These are phyloP conservation scores for Formica selysi DNA, from an alignment of 1,140 invertebrate genomes.

Conservation along the genomic window DNA sequence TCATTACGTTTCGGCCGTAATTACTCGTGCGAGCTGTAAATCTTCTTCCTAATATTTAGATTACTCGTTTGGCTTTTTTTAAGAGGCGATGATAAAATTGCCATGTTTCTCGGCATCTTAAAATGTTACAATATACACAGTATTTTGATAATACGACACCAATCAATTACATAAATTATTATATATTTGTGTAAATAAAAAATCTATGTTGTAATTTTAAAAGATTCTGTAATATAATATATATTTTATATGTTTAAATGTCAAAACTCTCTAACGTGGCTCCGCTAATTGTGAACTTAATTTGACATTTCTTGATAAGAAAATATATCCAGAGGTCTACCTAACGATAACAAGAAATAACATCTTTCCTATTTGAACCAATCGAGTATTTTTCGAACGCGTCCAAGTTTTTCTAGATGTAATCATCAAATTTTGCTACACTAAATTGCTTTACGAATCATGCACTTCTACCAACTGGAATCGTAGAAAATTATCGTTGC, in stretches of 20 bases:
- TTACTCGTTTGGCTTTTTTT: neutral
- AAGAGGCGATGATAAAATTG: too few species aligned
- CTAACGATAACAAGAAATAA: conserved; percentile 67
- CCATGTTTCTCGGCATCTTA: too few species aligned
- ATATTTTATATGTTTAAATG: too few species aligned
- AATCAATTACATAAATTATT: too few species aligned
- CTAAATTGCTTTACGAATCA: conserved; percentile 11
- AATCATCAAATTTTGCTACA: conserved; percentile 72
- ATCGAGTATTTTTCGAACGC: conserved; percentile 60
- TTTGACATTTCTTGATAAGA: neutral
- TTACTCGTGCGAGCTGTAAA: neutral
- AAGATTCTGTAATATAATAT: too few species aligned
- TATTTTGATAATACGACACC: neutral
- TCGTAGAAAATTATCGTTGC: conserved; percentile 55
- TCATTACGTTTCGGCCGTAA: neutral
- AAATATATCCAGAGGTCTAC: conserved; percentile 57
- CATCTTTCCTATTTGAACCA: conserved; percentile 67
- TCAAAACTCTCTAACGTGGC: too few species aligned
- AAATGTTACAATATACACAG: neutral
- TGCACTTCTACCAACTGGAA: conserved; percentile 8
- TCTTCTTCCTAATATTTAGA: conserved; percentile 12
- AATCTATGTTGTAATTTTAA: neutral
- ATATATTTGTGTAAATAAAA: neutral
- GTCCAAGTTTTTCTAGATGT: conserved; percentile 47
- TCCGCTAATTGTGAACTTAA: neutral